A percentile compares a stretch with the other conserved stretches of the same genome.
Conservation (phyloP, 1,140 invertebrate genomes). For the Sesamia nonagrioides region DNA sequence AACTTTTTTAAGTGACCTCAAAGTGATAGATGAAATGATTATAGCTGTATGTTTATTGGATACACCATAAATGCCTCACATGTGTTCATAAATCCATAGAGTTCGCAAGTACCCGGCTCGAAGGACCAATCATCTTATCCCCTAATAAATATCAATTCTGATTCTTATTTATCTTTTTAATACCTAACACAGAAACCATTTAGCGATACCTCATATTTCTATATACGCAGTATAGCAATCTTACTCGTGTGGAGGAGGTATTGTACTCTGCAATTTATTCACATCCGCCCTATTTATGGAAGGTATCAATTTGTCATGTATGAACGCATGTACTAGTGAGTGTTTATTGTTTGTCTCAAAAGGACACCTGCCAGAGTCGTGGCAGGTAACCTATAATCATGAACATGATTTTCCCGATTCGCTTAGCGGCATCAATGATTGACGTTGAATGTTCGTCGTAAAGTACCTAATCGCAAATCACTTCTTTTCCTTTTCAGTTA, state of each 20-base stretch:
- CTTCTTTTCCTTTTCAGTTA: too few relatives aligned
- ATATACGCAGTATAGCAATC: not conserved
- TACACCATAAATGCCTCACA: too few relatives aligned
- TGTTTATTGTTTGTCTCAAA: constrained; percentile 19
- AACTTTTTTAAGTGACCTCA: not conserved
- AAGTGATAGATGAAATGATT: not conserved
- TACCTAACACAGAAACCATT: constrained; percentile 3
- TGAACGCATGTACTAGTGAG: constrained; percentile 16
- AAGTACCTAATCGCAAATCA: too few relatives aligned
- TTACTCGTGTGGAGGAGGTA: not conserved
- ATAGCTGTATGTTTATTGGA: too few relatives aligned
- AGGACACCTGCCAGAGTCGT: constrained; percentile 7
- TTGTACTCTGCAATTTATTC: constrained; percentile 18
- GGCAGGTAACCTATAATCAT: not conserved
- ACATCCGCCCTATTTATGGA: constrained; percentile 23
- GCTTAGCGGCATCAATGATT: not conserved
- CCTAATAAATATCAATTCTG: not conserved
- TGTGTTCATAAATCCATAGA: too few relatives aligned
- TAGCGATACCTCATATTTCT: constrained; percentile 7
- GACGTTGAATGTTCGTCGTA: too few relatives aligned
- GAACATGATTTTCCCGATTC: not conserved
- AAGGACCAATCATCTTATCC: not conserved
- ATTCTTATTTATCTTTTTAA: not conserved
- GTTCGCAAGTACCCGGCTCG: too few relatives aligned
- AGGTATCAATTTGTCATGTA: constrained; percentile 24